Percentiles rank a stretch among this genome's conserved stretches.
Evolutionary conservation across 2,113 vertebrate species (phyloP).

Genomic region (Crotalus helleri): DNA sequence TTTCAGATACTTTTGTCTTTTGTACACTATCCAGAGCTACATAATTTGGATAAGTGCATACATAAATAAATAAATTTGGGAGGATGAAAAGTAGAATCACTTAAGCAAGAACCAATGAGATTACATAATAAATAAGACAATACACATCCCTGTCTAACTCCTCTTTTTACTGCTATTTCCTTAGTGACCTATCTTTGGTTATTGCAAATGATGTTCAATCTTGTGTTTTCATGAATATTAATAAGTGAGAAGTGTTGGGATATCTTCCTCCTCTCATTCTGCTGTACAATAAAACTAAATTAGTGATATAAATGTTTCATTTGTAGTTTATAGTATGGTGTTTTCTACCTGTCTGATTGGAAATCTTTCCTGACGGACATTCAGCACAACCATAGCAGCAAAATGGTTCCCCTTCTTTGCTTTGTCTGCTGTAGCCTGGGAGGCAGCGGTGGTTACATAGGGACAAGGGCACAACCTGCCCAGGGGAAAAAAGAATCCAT

Average conservation of each 20-base stretch:
- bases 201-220: background rate
- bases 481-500: background rate
- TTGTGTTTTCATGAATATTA: background rate
- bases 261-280: background rate
- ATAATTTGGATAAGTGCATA: background rate
- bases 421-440: background rate
- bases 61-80: background rate
- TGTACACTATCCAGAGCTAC: background rate
- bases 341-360: background rate
- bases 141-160: background rate
- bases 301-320: background rate
- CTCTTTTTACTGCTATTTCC: background rate
- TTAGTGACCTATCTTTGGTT: background rate
- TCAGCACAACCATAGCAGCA: background rate
- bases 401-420: background rate
- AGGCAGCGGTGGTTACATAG: background rate
- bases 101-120: background rate
- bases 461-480: background rate
- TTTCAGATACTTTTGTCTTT: background rate
- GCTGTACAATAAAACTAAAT: background rate
- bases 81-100: background rate
- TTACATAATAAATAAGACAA: background rate
- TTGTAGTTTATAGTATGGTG: background rate
- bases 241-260: background rate
- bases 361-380: constrained; percentile 3